Conservation (phyloP, 2,113 vertebrate genomes). For the Erinaceus europaeus region DNA sequence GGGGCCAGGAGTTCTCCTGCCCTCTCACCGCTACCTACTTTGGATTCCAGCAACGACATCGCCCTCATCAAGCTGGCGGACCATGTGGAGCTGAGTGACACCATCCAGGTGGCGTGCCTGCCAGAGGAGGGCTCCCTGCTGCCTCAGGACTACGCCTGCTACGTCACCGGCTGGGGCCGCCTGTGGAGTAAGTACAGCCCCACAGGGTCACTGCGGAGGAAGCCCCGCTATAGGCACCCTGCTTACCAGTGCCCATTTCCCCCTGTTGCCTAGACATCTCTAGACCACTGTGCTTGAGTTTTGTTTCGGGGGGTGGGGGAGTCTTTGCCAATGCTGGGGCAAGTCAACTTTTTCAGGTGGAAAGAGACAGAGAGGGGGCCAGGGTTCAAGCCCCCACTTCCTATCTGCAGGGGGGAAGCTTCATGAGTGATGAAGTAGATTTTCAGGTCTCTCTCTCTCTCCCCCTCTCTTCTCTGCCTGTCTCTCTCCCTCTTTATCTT, state of each 20-base stretch:
- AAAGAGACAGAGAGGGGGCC: too few species aligned
- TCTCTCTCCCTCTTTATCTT: too few species aligned
- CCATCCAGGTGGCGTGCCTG: slow-evolving; percentile 86
- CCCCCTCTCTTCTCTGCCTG: too few species aligned
- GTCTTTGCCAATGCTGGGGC: too few species aligned
- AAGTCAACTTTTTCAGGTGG: too few species aligned
- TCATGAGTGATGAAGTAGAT: too few species aligned
- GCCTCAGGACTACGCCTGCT: slow-evolving; percentile 82
- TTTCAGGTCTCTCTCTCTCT: too few species aligned
- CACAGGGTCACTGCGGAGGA: slow-evolving; percentile 2
- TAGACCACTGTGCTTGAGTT: not conserved
- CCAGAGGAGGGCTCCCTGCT: slow-evolving; percentile 76
- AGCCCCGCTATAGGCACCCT: fast-evolving
- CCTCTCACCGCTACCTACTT: not conserved
- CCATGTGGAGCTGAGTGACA: slow-evolving; percentile 73
- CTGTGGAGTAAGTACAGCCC: slow-evolving; percentile 85
- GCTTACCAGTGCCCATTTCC: too few species aligned
- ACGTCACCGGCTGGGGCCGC: slow-evolving; percentile 93
- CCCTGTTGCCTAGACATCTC: not conserved
- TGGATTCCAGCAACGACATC: slow-evolving; percentile 88
- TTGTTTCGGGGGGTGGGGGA: too few species aligned
- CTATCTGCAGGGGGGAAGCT: too few species aligned
- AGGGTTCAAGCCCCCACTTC: too few species aligned
- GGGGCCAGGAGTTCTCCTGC: not conserved
- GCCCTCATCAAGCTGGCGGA: slow-evolving; percentile 90